These are phyloP conservation scores for Nesogale talazaci DNA, from an alignment of 2,113 vertebrate species.

Conservation along the genomic window DNA sequence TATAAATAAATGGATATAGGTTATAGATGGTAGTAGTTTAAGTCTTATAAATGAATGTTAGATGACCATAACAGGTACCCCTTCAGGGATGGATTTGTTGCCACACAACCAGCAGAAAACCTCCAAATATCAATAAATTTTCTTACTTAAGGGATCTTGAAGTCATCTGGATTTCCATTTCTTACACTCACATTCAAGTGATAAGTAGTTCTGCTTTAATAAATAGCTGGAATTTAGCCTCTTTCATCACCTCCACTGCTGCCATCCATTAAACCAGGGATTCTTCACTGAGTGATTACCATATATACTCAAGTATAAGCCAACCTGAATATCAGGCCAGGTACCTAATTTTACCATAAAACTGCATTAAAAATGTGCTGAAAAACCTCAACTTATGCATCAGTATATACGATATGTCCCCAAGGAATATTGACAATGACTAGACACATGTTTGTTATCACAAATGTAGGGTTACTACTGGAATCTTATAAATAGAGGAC, in stretches of 20 bases:
- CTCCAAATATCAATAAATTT: not conserved
- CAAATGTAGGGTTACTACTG: too few species aligned
- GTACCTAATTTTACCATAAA: too few species aligned
- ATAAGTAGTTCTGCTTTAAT: too few species aligned
- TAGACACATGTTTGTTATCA: not conserved
- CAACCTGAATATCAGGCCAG: too few species aligned
- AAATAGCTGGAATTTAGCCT: not conserved
- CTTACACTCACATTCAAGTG: not conserved
- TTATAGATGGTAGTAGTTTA: not conserved
- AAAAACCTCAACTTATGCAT: too few species aligned
- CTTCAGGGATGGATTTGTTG: not conserved
- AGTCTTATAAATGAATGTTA: not conserved
- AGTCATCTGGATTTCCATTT: not conserved
- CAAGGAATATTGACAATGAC: too few species aligned
- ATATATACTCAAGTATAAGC: too few species aligned
- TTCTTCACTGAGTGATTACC: not conserved
- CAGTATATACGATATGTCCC: not conserved
- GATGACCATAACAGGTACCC: not conserved
- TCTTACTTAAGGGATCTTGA: not conserved
- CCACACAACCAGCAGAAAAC: not conserved
- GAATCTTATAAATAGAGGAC: too few species aligned
- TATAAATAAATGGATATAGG: too few species aligned
- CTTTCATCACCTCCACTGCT: not conserved
- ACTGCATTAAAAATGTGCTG: too few species aligned
- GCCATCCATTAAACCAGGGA: not conserved